These are phyloP conservation scores for Frankliniella fusca DNA, from an alignment of 2,888 invertebrate genomes.

Conservation along the genomic window DNA sequence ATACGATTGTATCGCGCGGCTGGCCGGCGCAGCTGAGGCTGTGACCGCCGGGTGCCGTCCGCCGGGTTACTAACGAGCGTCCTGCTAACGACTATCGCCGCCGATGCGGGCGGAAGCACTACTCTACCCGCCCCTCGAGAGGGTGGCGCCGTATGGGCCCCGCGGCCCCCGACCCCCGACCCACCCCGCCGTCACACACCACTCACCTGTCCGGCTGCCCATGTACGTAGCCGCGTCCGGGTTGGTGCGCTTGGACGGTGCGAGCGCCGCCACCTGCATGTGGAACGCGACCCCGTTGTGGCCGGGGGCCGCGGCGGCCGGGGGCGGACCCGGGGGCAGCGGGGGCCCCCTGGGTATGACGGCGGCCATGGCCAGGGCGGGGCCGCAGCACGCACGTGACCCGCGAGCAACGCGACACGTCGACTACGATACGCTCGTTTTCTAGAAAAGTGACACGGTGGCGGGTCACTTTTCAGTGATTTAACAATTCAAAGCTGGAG, in stretches of 20 bases:
- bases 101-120: neutral
- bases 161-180: neutral
- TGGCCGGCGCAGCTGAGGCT: too few relatives aligned
- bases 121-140: neutral
- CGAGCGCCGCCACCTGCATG: neutral
- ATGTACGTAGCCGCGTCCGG: conserved; percentile 2
- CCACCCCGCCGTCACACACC: neutral
- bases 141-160: neutral
- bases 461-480: too few relatives aligned
- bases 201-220: conserved; percentile 6
- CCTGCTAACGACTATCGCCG: too few relatives aligned
- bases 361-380: neutral
- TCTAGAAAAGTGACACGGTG: too few relatives aligned
- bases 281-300: neutral
- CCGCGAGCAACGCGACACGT: too few relatives aligned
- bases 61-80: too few relatives aligned
- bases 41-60: too few relatives aligned
- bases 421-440: too few relatives aligned
- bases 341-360: neutral
- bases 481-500: too few relatives aligned
- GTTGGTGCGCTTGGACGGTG: neutral
- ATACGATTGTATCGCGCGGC: too few relatives aligned
- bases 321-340: neutral
- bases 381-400: neutral
- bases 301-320: neutral